Percentiles rank a stretch among this genome's conserved stretches.
Conservation (phyloP, 2,797 vertebrate species). For the Malurus leucopterus region DNA sequence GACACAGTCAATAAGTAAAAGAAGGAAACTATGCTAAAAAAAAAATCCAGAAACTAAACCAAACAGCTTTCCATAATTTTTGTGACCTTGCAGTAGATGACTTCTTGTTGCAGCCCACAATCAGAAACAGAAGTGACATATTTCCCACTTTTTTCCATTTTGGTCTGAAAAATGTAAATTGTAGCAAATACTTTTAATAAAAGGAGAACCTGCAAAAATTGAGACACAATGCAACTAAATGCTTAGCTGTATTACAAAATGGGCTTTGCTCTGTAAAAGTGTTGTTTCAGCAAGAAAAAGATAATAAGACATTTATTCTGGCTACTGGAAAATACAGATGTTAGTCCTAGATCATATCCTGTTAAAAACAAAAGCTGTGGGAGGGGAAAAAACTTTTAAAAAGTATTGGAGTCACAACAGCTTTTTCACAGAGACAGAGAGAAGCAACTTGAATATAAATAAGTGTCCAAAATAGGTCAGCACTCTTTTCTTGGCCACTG, state of each 20-base stretch:
- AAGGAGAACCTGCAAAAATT: neutral
- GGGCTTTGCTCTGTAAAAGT: neutral
- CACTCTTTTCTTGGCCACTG: slow-evolving; percentile 56
- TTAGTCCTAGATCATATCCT: neutral
- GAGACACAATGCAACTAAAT: neutral
- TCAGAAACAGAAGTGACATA: neutral
- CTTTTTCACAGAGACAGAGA: slow-evolving; percentile 53
- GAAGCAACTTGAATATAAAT: slow-evolving; percentile 76
- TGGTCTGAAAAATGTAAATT: neutral
- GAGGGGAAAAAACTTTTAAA: neutral
- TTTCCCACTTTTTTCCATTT: neutral
- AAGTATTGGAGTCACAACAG: slow-evolving; percentile 33
- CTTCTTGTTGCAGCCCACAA: neutral
- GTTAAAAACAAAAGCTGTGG: slow-evolving; percentile 29
- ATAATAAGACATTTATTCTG: neutral
- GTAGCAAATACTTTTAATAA: neutral
- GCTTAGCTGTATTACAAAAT: neutral
- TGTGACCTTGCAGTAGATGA: neutral
- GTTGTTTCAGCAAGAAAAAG: slow-evolving; percentile 11
- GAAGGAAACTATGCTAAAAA: neutral
- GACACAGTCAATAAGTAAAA: neutral
- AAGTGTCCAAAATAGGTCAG: slow-evolving; percentile 78
- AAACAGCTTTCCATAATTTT: neutral
- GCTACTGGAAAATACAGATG: slow-evolving; percentile 19
- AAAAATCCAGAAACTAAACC: too few relatives aligned